These are phyloP conservation scores for Cerastis rubricosa DNA, from an alignment of 2,888 invertebrate genomes.

Conservation along the genomic window DNA sequence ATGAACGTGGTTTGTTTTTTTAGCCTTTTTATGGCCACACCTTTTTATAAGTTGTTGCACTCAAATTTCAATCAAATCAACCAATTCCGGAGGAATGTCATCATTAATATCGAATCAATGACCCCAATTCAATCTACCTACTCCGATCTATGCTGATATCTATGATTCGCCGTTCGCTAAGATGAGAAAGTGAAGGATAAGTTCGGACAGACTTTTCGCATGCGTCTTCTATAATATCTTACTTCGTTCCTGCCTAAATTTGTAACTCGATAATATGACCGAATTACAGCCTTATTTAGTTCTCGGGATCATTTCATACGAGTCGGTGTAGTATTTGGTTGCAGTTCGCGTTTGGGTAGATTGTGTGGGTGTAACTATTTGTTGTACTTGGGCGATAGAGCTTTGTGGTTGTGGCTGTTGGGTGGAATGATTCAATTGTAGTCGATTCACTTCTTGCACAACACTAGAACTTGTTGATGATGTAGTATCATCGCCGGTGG, in stretches of 20 bases:
- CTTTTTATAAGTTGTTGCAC: too few relatives aligned
- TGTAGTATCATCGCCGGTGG: not conserved
- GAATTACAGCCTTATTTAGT: not conserved
- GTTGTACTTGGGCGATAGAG: not conserved
- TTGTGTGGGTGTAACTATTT: not conserved
- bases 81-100: too few relatives aligned
- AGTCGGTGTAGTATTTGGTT: not conserved
- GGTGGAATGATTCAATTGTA: not conserved
- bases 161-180: constrained; percentile 22
- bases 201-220: constrained; percentile 2
- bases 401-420: not conserved
- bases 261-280: not conserved
- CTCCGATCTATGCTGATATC: too few relatives aligned
- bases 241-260: not conserved
- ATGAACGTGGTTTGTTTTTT: too few relatives aligned
- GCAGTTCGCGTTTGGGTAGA: too few relatives aligned
- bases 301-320: not conserved
- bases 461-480: not conserved
- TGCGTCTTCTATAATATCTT: constrained; percentile 2
- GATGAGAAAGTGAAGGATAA: constrained; percentile 16
- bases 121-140: too few relatives aligned
- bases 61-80: too few relatives aligned
- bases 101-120: too few relatives aligned
- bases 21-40: too few relatives aligned
- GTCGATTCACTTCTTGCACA: not conserved